Evolutionary conservation across 2,113 vertebrate species (phyloP).

Genomic region (Noturus placidus): DNA sequence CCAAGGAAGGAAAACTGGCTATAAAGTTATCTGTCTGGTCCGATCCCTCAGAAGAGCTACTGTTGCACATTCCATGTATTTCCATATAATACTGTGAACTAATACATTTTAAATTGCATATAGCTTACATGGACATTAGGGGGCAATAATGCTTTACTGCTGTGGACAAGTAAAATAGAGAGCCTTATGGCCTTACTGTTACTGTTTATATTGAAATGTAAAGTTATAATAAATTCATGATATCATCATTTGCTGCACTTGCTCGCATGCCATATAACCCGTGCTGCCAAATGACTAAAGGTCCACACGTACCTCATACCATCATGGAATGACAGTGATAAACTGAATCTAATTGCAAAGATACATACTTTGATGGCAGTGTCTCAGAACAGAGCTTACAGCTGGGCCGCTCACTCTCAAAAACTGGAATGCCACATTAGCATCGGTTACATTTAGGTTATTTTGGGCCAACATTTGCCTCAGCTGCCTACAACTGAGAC

Average conservation of each 20-base stretch:
- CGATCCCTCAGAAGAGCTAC: too few species aligned
- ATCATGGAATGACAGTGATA: background rate
- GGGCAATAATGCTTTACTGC: slow-evolving; percentile 2
- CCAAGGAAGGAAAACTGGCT: too few species aligned
- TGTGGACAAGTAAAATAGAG: background rate
- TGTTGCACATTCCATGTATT: too few species aligned
- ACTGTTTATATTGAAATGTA: background rate
- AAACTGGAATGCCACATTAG: slow-evolving; percentile 1
- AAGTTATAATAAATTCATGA: background rate
- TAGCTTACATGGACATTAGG: background rate
- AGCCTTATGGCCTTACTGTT: background rate
- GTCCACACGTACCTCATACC: background rate
- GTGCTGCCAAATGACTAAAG: background rate
- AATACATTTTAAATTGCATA: background rate
- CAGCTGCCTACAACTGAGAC: background rate
- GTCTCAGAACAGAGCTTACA: background rate
- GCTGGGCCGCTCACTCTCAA: background rate
- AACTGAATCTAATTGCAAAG: background rate
- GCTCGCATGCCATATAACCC: background rate
- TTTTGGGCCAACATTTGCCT: background rate
- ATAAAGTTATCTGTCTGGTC: too few species aligned
- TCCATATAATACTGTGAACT: background rate
- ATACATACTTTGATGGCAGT: background rate
- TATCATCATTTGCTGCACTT: background rate
- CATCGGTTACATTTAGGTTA: background rate